Percentiles rank a stretch among this genome's conserved stretches.
Evolutionary conservation across 2,888 invertebrate genomes (phyloP).

Genomic region (Ophion slaviceki): DNA sequence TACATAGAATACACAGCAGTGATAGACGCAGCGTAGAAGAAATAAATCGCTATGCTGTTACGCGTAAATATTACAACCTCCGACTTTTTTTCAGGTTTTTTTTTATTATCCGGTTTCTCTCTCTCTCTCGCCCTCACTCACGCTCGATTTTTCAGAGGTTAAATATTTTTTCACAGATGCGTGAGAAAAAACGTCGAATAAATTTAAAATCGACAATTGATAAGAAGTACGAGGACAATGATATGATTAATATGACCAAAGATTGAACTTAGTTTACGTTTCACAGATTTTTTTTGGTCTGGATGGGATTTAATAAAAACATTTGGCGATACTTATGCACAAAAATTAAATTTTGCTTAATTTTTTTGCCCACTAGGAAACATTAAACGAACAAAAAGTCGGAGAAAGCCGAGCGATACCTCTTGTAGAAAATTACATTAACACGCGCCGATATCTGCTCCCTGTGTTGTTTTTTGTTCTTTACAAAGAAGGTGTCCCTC

Average conservation of each 20-base stretch:
- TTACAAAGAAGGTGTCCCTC: conserved; percentile 19
- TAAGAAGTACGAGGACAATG: too few species aligned
- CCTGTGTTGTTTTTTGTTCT: conserved; percentile 45
- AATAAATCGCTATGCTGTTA: not conserved
- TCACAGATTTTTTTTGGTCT: not conserved
- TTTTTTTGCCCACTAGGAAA: conserved; percentile 13
- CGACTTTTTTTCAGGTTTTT: too few species aligned
- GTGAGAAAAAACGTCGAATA: too few species aligned
- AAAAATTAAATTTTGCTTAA: not conserved
- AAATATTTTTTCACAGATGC: too few species aligned
- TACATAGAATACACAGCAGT: not conserved
- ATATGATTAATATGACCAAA: too few species aligned
- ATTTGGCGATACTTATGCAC: too few species aligned
- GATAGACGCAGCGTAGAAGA: not conserved
- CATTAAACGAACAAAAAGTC: conserved; percentile 33
- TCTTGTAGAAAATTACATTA: conserved; percentile 19
- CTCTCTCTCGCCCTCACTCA: too few species aligned
- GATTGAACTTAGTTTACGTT: not conserved
- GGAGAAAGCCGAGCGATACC: conserved; percentile 29
- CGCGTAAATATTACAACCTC: not conserved
- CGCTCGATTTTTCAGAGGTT: too few species aligned
- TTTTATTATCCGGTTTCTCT: too few species aligned
- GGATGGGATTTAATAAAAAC: too few species aligned
- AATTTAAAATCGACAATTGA: too few species aligned
- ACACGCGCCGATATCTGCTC: conserved; percentile 37